A percentile compares a stretch with the other conserved stretches of the same genome.
These are phyloP conservation scores for Chromis chromis DNA, from an alignment of 2,797 vertebrate genomes.

Conservation along the genomic window DNA sequence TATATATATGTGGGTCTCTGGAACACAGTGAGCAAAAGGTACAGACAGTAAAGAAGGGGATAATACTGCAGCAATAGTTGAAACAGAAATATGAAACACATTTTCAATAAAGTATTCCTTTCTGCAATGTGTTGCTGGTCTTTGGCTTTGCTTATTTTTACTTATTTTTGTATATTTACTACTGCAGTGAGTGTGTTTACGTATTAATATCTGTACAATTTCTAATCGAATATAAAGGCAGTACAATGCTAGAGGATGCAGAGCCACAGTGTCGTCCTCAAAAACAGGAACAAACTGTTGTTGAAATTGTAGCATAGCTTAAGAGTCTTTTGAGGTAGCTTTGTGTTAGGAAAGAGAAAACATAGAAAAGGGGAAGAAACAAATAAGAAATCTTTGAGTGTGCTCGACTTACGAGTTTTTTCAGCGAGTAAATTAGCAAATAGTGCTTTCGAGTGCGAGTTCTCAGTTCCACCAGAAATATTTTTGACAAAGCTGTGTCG, in stretches of 20 bases:
- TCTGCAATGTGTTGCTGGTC: neutral
- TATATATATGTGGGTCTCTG: too few relatives aligned
- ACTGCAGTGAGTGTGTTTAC: neutral
- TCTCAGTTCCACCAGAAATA: conserved; percentile 15
- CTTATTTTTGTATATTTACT: neutral
- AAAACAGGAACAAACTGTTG: too few relatives aligned
- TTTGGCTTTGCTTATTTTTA: neutral
- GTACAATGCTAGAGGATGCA: neutral
- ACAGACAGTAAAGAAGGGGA: too few relatives aligned
- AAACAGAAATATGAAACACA: too few relatives aligned
- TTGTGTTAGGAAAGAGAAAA: neutral
- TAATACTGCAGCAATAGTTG: neutral
- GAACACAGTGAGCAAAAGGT: neutral
- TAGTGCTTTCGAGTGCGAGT: conserved; percentile 3
- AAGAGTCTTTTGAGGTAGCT: neutral
- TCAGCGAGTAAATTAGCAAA: neutral
- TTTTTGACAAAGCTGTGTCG: conserved; percentile 25
- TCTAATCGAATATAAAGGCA: neutral
- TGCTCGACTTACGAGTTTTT: neutral
- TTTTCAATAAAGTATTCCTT: too few relatives aligned
- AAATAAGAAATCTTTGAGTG: neutral
- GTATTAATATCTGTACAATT: neutral
- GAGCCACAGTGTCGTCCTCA: neutral
- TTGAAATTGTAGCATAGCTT: too few relatives aligned
- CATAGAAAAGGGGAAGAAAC: neutral